phyloP scores from a whole-genome alignment of 2,113 vertebrate genomes.

The Axis porcinus region DNA sequence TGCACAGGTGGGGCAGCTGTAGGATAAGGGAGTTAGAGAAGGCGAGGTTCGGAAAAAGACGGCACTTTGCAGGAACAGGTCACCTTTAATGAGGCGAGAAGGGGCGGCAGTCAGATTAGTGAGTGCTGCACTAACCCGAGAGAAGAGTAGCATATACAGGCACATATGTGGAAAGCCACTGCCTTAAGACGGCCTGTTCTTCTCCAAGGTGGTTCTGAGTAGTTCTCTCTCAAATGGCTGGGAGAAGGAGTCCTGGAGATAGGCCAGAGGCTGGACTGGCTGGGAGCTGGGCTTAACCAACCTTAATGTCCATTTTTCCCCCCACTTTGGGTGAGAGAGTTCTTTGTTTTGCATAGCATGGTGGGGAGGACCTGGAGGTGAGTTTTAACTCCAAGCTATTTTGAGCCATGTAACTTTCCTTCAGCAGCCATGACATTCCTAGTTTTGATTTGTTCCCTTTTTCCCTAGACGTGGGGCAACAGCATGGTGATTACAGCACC shows the following conservation, averaged over 20 bases:
- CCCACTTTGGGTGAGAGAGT: neutral
- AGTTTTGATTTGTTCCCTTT: neutral
- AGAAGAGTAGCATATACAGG: neutral
- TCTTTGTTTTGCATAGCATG: neutral
- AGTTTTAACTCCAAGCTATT: neutral
- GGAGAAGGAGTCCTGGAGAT: neutral
- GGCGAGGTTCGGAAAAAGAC: neutral
- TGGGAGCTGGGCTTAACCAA: neutral
- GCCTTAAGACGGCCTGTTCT: neutral
- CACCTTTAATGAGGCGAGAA: neutral
- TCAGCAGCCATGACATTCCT: neutral
- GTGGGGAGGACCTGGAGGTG: neutral
- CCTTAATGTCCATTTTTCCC: neutral
- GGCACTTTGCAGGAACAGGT: neutral
- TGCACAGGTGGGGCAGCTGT: neutral
- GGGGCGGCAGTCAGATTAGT: neutral
- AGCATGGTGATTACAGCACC: accelerated
- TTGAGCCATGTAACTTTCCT: neutral
- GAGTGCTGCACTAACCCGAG: neutral
- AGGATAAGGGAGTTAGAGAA: neutral
- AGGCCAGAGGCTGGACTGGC: neutral
- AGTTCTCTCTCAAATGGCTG: neutral
- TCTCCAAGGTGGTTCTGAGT: neutral
- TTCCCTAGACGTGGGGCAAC: neutral
- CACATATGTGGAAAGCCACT: neutral